Evolutionary conservation across 2,113 vertebrate genomes (phyloP).

Genomic region (Macquaria ambigua): DNA sequence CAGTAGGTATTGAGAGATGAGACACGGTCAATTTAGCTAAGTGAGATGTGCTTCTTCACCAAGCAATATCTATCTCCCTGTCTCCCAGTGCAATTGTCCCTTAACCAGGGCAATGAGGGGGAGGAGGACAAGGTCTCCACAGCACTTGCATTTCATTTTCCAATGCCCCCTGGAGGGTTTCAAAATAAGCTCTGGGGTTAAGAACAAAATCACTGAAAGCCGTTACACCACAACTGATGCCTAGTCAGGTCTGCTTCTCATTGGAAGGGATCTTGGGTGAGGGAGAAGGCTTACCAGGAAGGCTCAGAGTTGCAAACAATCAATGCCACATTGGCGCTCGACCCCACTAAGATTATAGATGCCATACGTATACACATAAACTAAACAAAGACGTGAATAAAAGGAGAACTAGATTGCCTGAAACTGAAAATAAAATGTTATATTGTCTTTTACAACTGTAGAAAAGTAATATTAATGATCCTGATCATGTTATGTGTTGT

Average conservation of each 20-base stretch:
- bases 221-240: constrained; percentile 70
- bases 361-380: not conserved
- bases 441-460: not conserved
- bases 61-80: constrained; percentile 34
- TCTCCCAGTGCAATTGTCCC: constrained; percentile 23
- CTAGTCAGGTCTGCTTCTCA: constrained; percentile 76
- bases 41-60: constrained; percentile 63
- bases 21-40: constrained; percentile 81
- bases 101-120: constrained; percentile 23
- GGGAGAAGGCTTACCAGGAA: constrained; percentile 46
- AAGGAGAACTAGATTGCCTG: not conserved
- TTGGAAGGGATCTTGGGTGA: constrained; percentile 60
- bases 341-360: constrained; percentile 44
- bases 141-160: constrained; percentile 76
- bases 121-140: constrained; percentile 49
- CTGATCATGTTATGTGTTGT: constrained; percentile 36
- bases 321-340: constrained; percentile 69
- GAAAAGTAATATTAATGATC: constrained; percentile 38
- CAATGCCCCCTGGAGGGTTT: constrained; percentile 68
- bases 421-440: constrained; percentile 6
- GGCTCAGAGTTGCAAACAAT: constrained; percentile 69
- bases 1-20: constrained; percentile 79
- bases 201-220: constrained; percentile 73
- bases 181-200: constrained; percentile 71
- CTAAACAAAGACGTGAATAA: constrained; percentile 15